These are phyloP conservation scores for Pangasius djambal DNA, from an alignment of 2,797 vertebrate species.

Conservation along the genomic window DNA sequence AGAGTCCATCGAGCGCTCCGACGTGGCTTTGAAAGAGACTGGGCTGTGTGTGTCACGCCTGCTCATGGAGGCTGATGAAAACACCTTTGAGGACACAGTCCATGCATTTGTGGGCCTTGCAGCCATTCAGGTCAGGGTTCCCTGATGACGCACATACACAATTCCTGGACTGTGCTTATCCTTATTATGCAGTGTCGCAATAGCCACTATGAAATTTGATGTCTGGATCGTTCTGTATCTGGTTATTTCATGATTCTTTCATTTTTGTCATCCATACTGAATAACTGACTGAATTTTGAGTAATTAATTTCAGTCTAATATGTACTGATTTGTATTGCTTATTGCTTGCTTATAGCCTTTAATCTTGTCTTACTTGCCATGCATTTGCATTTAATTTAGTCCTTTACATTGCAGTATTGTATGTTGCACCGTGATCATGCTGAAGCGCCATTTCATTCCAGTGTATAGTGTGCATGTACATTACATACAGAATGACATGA, in stretches of 20 bases:
- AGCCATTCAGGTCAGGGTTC: constrained; percentile 86
- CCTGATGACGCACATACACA: not conserved
- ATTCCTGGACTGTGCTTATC: not conserved
- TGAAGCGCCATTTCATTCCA: not conserved
- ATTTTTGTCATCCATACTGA: not conserved
- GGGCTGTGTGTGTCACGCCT: constrained; percentile 87
- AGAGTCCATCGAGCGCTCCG: constrained; percentile 86
- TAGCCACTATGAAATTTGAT: constrained; percentile 1
- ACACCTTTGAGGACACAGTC: constrained; percentile 87
- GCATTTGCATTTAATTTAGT: not conserved
- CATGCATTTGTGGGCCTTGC: constrained; percentile 92
- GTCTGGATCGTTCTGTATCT: not conserved
- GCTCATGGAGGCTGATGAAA: constrained; percentile 82
- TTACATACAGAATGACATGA: not conserved
- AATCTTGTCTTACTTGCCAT: no score
- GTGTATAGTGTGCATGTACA: not conserved
- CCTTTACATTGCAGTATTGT: not conserved
- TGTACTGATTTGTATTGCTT: not conserved
- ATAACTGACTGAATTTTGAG: not conserved
- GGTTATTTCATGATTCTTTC: constrained; percentile 12
- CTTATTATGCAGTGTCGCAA: not conserved
- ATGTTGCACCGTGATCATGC: not conserved
- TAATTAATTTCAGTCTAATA: not conserved
- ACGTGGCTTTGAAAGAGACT: constrained; percentile 79
- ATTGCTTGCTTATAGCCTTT: not conserved